Base-by-base conservation (phyloP, 1,140 invertebrate genomes). In the Trichogramma pretiosum region DNA sequence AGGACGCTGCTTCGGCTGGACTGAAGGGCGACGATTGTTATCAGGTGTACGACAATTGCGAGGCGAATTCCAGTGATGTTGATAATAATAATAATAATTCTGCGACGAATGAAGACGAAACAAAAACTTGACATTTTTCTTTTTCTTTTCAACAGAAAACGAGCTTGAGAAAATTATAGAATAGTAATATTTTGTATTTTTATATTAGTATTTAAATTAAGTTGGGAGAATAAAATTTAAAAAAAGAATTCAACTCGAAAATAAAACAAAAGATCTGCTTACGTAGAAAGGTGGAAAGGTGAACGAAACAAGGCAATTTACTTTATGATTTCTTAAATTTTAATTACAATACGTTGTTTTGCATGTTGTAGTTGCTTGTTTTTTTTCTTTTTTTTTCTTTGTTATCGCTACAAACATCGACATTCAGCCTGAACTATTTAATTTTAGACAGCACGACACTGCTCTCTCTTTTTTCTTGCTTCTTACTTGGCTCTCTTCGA, bases 381-480 rank as follows among this genome's bases (percentile, higher is more conserved):
- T 43, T 42, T 46, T 50, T 52, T 50, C 30, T 53, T 51, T 56
- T 56, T 33, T 34, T 34, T 34, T 11, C 23, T 50, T 58, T 58
- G 54, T 56, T 59, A 65, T 58, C 56, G 60, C 67, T 70, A 70
- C 67, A 68, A 68, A 70, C 66, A 70, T 70, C 60, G 64, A 70
- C 64, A 68, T 68, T 62, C 66, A 68, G 65, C 67, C 65, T 70
- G 63, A 70, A 68, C 65, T 68, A 70, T 67, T n/a, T n/a, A n/a
- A n/a, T n/a, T 67, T 63, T 64, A 67, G 56, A 67, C 63, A 67
- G 64, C 63, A 65, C 62, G 64, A 58, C 59, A 62, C 57, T 63
- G 59, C 57, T 60, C 61, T 33, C 45, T 46, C 51, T 50, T 54
- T 36, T 33, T 18, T 3, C 34, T 11, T 39, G 30, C 33, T 37